These are phyloP conservation scores for Chloroceryle amazona DNA, from an alignment of 2,797 vertebrate species.

Conservation along the genomic window DNA sequence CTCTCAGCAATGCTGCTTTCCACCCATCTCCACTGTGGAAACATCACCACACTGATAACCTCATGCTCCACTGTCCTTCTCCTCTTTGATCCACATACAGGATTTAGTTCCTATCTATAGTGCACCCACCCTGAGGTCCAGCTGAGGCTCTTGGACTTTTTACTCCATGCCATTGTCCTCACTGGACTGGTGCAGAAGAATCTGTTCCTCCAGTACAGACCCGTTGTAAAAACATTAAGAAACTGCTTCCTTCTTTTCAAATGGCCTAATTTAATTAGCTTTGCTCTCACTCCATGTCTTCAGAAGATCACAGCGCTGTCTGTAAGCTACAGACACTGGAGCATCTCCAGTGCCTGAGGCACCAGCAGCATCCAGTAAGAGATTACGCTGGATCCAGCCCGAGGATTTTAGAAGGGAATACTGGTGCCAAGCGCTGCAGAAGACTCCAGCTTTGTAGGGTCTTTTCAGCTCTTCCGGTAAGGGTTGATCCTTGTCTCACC, in stretches of 20 bases:
- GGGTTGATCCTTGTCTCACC: neutral
- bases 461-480: neutral
- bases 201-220: neutral
- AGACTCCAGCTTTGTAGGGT: neutral
- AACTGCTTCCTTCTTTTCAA: neutral
- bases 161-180: neutral
- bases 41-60: neutral
- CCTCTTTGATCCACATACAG: neutral
- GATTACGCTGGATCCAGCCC: neutral
- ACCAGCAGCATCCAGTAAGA: neutral
- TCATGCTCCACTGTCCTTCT: neutral
- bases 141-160: neutral
- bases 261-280: neutral
- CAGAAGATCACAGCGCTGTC: neutral
- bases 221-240: neutral
- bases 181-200: neutral
- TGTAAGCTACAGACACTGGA: neutral
- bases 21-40: neutral
- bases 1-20: neutral
- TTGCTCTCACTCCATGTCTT: fast-evolving
- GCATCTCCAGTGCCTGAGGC: neutral
- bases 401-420: neutral
- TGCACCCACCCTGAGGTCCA: neutral
- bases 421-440: neutral
- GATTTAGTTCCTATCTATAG: neutral